phyloP scores from a whole-genome alignment of 2,888 invertebrate species.

The Machimus atricapillus region DNA sequence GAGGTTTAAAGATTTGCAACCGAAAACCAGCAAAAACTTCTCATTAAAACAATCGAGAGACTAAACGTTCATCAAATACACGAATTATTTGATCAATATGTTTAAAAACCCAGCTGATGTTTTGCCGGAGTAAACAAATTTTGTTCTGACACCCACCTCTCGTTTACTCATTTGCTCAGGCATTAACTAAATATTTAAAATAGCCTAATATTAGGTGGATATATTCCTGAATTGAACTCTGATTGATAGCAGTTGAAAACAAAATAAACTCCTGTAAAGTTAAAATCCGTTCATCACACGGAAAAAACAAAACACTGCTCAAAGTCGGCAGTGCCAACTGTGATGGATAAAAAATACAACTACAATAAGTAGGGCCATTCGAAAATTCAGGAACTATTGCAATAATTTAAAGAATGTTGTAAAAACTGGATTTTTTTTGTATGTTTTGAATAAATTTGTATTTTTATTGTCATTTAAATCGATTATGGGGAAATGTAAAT shows the following conservation, averaged over 20 bases:
- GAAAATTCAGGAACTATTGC: not conserved
- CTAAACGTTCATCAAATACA: not conserved
- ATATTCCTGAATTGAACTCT: not conserved
- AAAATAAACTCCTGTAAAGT: not conserved
- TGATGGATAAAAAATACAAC: not conserved
- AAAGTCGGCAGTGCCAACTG: not conserved
- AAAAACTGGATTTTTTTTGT: not conserved
- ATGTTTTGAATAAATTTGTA: not conserved
- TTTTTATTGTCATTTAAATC: not conserved
- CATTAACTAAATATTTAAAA: not conserved
- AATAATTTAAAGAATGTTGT: not conserved
- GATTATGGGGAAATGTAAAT: not conserved
- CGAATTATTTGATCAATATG: constrained; percentile 15
- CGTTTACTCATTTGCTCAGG: constrained; percentile 54
- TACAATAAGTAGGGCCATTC: not conserved
- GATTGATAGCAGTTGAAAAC: constrained; percentile 25
- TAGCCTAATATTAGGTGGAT: not conserved
- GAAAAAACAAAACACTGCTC: not conserved
- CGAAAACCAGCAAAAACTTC: not conserved
- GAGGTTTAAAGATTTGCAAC: not conserved
- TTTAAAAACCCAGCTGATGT: not conserved
- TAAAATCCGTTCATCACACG: not conserved
- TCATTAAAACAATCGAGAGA: not conserved
- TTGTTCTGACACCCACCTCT: constrained; percentile 52
- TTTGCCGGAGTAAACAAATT: not conserved